Conservation (phyloP, 2,797 vertebrate genomes). For the Xerus rutilus region DNA sequence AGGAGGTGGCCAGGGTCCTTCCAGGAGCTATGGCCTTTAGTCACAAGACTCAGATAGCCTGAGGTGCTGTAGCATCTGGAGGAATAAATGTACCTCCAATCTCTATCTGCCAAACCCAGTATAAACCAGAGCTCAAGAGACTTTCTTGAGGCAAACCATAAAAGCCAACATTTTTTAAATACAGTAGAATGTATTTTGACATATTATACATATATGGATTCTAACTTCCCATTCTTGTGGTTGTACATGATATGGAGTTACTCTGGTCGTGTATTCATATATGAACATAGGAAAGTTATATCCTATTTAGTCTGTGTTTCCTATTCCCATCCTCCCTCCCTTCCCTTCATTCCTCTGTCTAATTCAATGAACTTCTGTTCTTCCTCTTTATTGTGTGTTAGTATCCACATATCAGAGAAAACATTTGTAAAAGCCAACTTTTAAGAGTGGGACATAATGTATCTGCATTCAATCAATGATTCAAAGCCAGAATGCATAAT, state of each 20-base stretch:
- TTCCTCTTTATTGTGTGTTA: too few relatives aligned
- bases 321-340: too few relatives aligned
- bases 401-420: too few relatives aligned
- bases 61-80: not conserved
- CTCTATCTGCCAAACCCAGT: not conserved
- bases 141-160: not conserved
- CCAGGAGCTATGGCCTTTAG: not conserved
- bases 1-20: not conserved
- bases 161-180: not conserved
- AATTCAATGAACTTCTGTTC: too few relatives aligned
- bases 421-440: not conserved
- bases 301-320: too few relatives aligned
- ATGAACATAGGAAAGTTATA: too few relatives aligned
- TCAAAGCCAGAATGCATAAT: not conserved
- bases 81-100: not conserved
- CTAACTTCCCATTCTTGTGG: too few relatives aligned
- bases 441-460: not conserved
- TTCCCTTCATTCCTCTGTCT: too few relatives aligned
- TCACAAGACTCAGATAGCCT: not conserved
- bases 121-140: not conserved
- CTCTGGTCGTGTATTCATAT: too few relatives aligned
- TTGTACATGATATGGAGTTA: too few relatives aligned
- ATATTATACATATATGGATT: too few relatives aligned
- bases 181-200: too few relatives aligned
- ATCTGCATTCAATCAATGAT: not conserved